phyloP scores from a whole-genome alignment of 2,797 vertebrate genomes.

The Poeciliopsis paucimaculata region DNA sequence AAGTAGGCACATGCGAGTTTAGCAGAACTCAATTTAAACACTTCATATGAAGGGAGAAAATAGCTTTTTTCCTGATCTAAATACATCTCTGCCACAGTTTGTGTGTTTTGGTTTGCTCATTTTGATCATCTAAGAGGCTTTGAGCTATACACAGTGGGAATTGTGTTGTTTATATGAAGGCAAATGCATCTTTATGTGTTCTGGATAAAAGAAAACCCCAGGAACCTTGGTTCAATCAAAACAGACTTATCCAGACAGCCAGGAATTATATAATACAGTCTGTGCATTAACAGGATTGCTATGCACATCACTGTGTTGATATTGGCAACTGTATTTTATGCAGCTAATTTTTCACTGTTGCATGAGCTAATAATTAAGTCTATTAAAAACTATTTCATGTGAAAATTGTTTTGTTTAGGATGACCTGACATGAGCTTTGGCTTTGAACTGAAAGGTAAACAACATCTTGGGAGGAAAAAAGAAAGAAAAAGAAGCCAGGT shows the following conservation, averaged over 20 bases:
- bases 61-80: not conserved
- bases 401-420: not conserved
- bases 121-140: not conserved
- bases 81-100: not conserved
- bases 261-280: not conserved
- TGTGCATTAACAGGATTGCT: not conserved
- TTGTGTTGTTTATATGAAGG: too few species aligned
- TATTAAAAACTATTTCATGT: not conserved
- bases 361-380: not conserved
- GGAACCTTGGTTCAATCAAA: not conserved
- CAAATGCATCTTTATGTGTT: not conserved
- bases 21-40: not conserved
- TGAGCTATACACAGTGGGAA: not conserved
- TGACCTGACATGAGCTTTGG: not conserved
- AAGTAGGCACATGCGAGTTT: not conserved
- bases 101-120: not conserved
- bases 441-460: not conserved
- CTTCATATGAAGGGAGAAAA: not conserved
- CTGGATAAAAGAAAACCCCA: not conserved
- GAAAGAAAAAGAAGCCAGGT: not conserved
- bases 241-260: not conserved
- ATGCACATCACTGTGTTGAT: not conserved
- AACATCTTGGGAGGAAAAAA: not conserved
- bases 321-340: not conserved
- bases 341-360: not conserved